Evolutionary conservation across 2,797 vertebrate genomes (phyloP), one percentile per base, ranked within the genome.

Genomic region (Gymnodraco acuticeps): DNA sequence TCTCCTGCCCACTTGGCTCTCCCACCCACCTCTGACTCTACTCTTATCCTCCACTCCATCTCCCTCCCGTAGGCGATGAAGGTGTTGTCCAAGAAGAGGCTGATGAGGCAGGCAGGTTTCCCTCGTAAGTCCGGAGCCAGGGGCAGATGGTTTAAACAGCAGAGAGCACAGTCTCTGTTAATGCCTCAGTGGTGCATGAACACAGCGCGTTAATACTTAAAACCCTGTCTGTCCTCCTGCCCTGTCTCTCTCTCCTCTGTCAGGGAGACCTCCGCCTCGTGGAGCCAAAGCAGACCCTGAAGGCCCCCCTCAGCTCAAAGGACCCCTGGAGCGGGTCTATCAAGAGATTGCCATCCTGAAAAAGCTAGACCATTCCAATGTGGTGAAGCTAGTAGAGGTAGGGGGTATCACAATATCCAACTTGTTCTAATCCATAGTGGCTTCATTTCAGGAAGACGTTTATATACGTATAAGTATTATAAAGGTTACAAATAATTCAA

Each of bases 271-370:
- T 0, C 98, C 98, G 0, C 98, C 98, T 51, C 96, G 98, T 0
- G 98, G 97, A 59, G 93, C 96, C 77, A 97, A 95, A 87, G 90
- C 87, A 1, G 90, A 83, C 12, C 89, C 95, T 0, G 96, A 97
- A 59, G 95, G 96, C 51, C 95, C 94, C 33, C 72, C 95, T 77
- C 97, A 96, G 71, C 97, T 93, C 65, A 95, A 96, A 87, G 97
- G 97, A 8, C 98, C 98, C 46, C 96, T 99, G 0, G 98, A 99
- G 64, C 95, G 98, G 59, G 98, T 99, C 67, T 98, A 99, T 92
- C 98, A 99, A 85, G 98, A 99, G 90, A 99, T 99, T 0, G 98
- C 98, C 88, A 99, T 99, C 88, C 93, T 99, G 59, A 99, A 99
- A 92, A 99, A 99, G 89, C 94, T 99, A 63, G 97, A 99, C 87